Conservation (phyloP, 2,888 invertebrate genomes). For the Drosophila limbata region DNA sequence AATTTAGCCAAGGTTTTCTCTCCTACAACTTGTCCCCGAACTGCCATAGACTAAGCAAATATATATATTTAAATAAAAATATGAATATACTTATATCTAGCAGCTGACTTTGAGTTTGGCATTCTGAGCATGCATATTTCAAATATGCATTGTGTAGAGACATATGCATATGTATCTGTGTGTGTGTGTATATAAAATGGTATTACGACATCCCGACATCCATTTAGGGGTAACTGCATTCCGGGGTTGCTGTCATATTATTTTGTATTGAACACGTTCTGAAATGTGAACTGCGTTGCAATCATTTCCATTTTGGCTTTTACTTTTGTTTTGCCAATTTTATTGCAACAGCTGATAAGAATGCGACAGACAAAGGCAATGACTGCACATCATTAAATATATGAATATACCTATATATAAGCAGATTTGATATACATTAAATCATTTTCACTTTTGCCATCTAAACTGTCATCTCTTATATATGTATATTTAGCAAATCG, state of each 20-base stretch:
- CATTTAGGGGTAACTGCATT: slow-evolving; percentile 45
- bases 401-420: slow-evolving; percentile 8
- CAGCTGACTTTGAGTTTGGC: slow-evolving; percentile 37
- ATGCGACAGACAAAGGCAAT: slow-evolving; percentile 53
- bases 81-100: not conserved
- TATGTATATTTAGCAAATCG: slow-evolving; percentile 4
- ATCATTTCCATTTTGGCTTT: slow-evolving; percentile 33
- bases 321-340: slow-evolving; percentile 54
- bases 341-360: slow-evolving; percentile 53
- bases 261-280: slow-evolving; percentile 59
- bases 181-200: slow-evolving; percentile 4
- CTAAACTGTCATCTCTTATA: slow-evolving; percentile 9
- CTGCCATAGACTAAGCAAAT: slow-evolving; percentile 3
- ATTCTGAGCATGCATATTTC: slow-evolving; percentile 38
- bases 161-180: slow-evolving; percentile 8
- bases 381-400: slow-evolving; percentile 34
- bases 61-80: slow-evolving; percentile 4
- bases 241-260: slow-evolving; percentile 41
- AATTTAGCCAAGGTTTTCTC: not conserved
- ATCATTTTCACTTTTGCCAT: slow-evolving; percentile 59
- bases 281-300: slow-evolving; percentile 30
- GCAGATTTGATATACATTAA: slow-evolving; percentile 34
- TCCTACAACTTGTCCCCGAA: slow-evolving; percentile 3
- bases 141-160: slow-evolving; percentile 44
- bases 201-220: slow-evolving; percentile 33